These are phyloP conservation scores for Lordiphosa mommai DNA, from an alignment of 1,140 invertebrate genomes.

Conservation along the genomic window DNA sequence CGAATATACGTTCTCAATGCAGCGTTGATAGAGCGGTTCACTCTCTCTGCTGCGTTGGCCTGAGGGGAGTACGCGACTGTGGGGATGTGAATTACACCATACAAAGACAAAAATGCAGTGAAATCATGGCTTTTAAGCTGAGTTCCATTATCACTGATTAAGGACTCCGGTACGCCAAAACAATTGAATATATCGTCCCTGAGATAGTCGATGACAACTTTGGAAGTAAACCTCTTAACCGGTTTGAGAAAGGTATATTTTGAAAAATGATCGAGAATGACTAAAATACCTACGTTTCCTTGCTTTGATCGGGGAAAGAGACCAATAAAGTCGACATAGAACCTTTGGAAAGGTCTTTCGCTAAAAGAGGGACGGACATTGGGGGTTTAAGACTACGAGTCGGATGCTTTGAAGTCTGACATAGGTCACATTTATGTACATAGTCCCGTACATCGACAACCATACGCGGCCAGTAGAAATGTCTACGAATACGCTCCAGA, in stretches of 20 bases:
- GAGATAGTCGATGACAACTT: neutral
- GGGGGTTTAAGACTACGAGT: neutral
- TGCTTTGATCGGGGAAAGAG: neutral
- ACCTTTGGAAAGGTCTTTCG: too few species aligned
- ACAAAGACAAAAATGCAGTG: neutral
- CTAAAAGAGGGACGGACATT: too few species aligned
- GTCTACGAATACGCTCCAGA: neutral
- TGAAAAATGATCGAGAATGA: neutral
- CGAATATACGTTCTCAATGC: neutral
- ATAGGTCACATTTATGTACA: neutral
- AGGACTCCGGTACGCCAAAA: neutral
- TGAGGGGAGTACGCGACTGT: neutral
- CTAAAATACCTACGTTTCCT: neutral
- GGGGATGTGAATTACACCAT: neutral
- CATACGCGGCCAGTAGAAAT: slow-evolving; percentile 5
- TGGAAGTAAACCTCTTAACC: neutral
- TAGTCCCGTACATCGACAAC: neutral
- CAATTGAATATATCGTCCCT: neutral
- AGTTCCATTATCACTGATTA: neutral
- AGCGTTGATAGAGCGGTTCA: neutral
- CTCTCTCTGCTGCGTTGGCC: neutral
- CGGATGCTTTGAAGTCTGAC: neutral
- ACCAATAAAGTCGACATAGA: too few species aligned
- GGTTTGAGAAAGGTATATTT: neutral
- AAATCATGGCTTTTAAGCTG: neutral